phyloP scores from a whole-genome alignment of 2,113 vertebrate species.

The Collichthys lucidus region DNA sequence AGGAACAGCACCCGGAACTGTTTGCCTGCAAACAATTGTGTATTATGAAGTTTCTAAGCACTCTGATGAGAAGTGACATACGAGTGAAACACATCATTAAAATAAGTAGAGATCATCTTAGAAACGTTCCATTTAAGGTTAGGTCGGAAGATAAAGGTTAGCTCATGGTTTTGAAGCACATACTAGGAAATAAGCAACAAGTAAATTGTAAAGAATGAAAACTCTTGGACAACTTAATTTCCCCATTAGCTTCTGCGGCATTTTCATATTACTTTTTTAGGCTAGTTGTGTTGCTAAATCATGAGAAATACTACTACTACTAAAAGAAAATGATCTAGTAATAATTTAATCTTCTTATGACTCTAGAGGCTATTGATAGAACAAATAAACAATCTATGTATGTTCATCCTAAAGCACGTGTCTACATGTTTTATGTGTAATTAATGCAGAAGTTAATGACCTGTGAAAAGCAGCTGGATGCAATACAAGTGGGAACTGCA shows the following conservation, averaged over 20 bases:
- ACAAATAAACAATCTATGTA: neutral
- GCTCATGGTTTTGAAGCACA: neutral
- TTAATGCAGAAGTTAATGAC: conserved; percentile 59
- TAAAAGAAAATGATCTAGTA: neutral
- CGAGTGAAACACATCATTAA: neutral
- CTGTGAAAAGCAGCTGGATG: conserved; percentile 43
- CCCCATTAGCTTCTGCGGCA: neutral
- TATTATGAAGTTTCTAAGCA: neutral
- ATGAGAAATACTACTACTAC: neutral
- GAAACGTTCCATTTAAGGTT: neutral
- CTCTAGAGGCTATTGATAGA: conserved; percentile 5
- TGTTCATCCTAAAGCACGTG: neutral
- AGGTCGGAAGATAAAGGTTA: neutral
- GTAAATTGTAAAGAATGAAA: neutral
- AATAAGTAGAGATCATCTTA: neutral
- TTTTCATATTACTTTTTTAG: neutral
- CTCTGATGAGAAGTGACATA: neutral
- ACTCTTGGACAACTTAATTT: neutral
- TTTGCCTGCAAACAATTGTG: conserved; percentile 86
- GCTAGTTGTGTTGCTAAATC: neutral
- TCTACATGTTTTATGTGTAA: conserved; percentile 15
- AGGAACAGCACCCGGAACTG: conserved; percentile 98
- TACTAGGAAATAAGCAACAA: neutral
- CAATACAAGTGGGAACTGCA: conserved; percentile 24
- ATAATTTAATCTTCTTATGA: neutral